Evolutionary conservation across 2,888 invertebrate species (phyloP).

Genomic region (Griposia aprilina): DNA sequence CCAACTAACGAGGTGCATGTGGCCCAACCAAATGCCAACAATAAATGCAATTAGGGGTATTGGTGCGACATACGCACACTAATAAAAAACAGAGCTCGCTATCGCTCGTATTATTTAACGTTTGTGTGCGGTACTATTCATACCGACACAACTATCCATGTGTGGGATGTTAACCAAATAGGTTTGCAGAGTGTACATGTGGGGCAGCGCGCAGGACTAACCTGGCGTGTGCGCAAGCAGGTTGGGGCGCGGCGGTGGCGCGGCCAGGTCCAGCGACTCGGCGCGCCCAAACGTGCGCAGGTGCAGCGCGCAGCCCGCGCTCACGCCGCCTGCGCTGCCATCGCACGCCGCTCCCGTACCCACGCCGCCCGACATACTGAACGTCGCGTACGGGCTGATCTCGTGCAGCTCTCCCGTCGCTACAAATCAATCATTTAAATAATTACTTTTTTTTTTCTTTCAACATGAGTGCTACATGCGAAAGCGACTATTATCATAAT

Average conservation of each 20-base stretch:
- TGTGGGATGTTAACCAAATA: no score
- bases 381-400: conserved; percentile 94
- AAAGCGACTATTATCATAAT: neutral
- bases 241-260: conserved; percentile 80
- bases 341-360: conserved; percentile 71
- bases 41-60: no score
- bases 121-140: no score
- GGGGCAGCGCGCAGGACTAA: conserved; percentile 31
- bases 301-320: conserved; percentile 76
- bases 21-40: no score
- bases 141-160: no score
- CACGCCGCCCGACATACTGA: conserved; percentile 92
- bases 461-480: neutral
- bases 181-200: no score
- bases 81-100: no score
- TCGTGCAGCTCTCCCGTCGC: conserved; percentile 91
- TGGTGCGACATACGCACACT: no score
- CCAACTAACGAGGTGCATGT: no score
- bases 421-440: conserved; percentile 1
- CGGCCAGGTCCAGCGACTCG: conserved; percentile 75
- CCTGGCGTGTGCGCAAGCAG: conserved; percentile 76
- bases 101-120: no score
- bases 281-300: conserved; percentile 79
- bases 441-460: neutral
- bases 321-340: conserved; percentile 66